Evolutionary conservation across 2,888 invertebrate genomes (phyloP).

Genomic region (Leptinotarsa rubiginosa): DNA sequence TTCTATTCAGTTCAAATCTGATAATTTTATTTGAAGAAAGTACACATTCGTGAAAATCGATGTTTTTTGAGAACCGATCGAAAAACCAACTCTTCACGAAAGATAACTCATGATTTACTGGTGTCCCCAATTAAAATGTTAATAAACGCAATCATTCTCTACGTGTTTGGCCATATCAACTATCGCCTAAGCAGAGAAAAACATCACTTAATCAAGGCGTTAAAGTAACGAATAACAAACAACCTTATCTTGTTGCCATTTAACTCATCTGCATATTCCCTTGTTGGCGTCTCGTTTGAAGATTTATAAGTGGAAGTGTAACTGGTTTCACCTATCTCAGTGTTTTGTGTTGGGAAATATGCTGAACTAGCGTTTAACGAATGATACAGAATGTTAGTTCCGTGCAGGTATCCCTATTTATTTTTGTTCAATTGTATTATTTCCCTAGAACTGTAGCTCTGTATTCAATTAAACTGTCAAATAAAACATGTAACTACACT

Average conservation of each 20-base stretch:
- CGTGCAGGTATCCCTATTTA: constrained; percentile 1
- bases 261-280: constrained; percentile 4
- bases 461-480: constrained; percentile 10
- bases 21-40: too few species aligned
- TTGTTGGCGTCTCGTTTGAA: background rate
- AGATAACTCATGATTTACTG: too few species aligned
- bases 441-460: background rate
- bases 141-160: too few species aligned
- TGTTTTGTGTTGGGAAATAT: constrained; percentile 3
- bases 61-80: too few species aligned
- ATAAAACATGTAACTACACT: constrained; percentile 6
- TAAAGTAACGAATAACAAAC: constrained; percentile 5
- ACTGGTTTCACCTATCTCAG: background rate
- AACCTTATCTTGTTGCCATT: background rate
- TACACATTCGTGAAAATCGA: too few species aligned
- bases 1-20: too few species aligned
- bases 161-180: too few species aligned
- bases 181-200: too few species aligned
- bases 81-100: too few species aligned
- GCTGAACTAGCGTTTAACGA: background rate
- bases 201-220: background rate
- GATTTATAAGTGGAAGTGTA: background rate
- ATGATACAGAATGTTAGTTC: background rate
- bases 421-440: constrained; percentile 7
- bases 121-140: too few species aligned